Conservation (phyloP, 1,140 invertebrate genomes). For the Solenopsis fugax region DNA sequence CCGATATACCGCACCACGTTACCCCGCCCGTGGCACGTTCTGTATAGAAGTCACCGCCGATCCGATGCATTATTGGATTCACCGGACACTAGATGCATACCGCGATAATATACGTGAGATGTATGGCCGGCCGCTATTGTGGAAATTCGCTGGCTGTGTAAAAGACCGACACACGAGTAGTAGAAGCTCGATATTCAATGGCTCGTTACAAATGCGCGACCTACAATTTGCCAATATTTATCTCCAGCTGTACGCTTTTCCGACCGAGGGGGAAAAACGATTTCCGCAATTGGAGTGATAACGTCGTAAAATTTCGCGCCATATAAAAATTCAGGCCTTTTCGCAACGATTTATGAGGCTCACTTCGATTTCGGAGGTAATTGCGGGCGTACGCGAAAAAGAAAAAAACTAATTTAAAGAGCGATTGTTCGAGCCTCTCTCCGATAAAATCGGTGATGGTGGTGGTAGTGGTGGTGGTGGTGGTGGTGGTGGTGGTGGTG, state of each 20-base stretch:
- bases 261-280: neutral
- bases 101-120: slow-evolving; percentile 57
- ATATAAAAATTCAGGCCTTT: neutral
- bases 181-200: slow-evolving; percentile 46
- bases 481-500: neutral
- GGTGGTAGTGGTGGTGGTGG: neutral
- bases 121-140: slow-evolving; percentile 46
- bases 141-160: slow-evolving; percentile 55
- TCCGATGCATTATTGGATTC: slow-evolving; percentile 59
- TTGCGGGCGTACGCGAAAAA: neutral
- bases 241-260: slow-evolving; percentile 16
- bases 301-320: slow-evolving; percentile 17
- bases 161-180: slow-evolving; percentile 35
- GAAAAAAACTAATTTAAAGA: neutral
- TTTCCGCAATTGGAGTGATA: neutral
- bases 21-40: neutral
- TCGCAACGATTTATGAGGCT: neutral
- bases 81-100: slow-evolving; percentile 54
- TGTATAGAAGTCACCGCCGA: slow-evolving; percentile 17
- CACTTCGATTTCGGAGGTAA: neutral
- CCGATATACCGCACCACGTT: neutral
- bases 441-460: slow-evolving; percentile 4
- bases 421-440: neutral
- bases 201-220: slow-evolving; percentile 56
- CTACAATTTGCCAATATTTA: slow-evolving; percentile 63